Percentiles rank a stretch among this genome's conserved stretches.
Evolutionary conservation across 2,797 vertebrate species (phyloP).

Genomic region (Periparus ater): DNA sequence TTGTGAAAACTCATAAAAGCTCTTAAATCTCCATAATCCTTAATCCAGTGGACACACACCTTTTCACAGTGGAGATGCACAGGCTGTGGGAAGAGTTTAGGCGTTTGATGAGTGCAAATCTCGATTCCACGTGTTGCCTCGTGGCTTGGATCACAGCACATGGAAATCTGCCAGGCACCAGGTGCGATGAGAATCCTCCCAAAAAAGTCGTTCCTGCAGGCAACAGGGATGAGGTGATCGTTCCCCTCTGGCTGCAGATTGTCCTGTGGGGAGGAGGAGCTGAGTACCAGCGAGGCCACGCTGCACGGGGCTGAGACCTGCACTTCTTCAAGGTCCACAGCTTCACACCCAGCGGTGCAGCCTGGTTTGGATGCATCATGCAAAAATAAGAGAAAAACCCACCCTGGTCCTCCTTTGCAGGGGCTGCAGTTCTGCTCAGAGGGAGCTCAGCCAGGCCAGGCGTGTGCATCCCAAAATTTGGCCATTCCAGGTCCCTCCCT

Average conservation of each 20-base stretch:
- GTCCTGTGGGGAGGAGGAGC: neutral
- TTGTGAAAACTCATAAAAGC: neutral
- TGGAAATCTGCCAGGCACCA: rapidly evolving
- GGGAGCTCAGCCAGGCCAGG: neutral
- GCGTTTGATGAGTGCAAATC: neutral
- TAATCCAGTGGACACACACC: neutral
- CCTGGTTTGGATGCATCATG: rapidly evolving
- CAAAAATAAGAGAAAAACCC: neutral
- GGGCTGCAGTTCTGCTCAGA: rapidly evolving
- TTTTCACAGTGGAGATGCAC: rapidly evolving
- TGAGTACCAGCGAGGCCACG: rapidly evolving
- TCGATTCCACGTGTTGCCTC: rapidly evolving
- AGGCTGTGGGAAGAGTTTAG: rapidly evolving
- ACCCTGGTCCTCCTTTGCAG: too few species aligned
- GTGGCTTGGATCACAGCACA: neutral
- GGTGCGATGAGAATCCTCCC: neutral
- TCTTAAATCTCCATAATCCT: neutral
- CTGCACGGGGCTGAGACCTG: neutral
- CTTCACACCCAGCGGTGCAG: rapidly evolving
- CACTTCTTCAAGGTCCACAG: neutral
- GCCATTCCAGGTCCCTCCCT: rapidly evolving
- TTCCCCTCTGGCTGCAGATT: neutral
- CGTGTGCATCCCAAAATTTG: rapidly evolving
- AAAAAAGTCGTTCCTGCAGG: rapidly evolving
- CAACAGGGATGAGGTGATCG: rapidly evolving